A percentile compares a stretch with the other conserved stretches of the same genome.
These are phyloP conservation scores for Acridotheres tristis DNA, from an alignment of 2,797 vertebrate species.

Conservation along the genomic window DNA sequence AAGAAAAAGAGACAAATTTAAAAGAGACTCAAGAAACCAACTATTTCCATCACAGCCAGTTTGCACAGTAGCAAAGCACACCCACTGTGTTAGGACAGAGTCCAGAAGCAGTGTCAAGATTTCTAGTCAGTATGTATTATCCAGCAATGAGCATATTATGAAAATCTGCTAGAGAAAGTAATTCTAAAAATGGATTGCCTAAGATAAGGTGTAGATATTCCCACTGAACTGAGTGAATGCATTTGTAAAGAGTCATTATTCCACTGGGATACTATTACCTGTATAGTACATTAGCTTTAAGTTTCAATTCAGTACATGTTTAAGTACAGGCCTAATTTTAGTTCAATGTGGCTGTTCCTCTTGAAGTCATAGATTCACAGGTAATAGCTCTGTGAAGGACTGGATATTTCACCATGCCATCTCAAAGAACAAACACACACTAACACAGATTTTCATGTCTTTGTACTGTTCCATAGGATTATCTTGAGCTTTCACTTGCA, in stretches of 20 bases:
- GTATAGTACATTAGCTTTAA: background rate
- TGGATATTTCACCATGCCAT: background rate
- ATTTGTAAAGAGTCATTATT: background rate
- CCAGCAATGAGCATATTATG: background rate
- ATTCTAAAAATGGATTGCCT: background rate
- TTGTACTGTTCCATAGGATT: background rate
- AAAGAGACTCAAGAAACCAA: background rate
- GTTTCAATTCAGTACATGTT: background rate
- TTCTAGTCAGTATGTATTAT: slow-evolving; percentile 15
- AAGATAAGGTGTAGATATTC: background rate
- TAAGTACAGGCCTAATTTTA: background rate
- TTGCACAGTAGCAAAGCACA: background rate
- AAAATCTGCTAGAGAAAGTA: background rate
- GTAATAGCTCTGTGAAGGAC: background rate
- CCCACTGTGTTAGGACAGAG: background rate
- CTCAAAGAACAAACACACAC: background rate
- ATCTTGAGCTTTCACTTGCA: background rate
- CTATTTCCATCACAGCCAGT: background rate
- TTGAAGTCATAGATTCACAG: background rate
- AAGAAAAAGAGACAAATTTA: background rate
- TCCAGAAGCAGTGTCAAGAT: background rate
- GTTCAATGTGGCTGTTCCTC: background rate
- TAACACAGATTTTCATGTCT: background rate
- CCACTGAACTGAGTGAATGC: background rate
- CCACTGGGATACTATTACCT: background rate